Evolutionary conservation across 2,113 vertebrate species (phyloP), one percentile per base, ranked within the genome.

Genomic region (Paradoxurus hermaphroditus): DNA sequence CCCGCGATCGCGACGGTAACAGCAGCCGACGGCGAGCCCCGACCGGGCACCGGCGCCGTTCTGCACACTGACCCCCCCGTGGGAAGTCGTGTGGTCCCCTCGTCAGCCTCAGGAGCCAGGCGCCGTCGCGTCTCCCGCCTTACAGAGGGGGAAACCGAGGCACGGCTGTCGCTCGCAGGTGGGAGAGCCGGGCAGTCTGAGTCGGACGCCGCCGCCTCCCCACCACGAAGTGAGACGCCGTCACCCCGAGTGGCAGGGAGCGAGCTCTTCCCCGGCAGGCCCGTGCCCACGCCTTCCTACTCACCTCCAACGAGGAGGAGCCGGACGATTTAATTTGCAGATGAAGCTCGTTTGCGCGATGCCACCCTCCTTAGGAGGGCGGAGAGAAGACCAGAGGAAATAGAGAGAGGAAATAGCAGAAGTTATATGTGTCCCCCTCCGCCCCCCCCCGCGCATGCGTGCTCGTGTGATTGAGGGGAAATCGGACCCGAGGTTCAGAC

Each of bases 241-340:
- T 73, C 65, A 10, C 19, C 18, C 73, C 9, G 36, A 21, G 13
- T 65, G 67, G 10, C 2, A 0, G 18, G 91, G n/a, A n/a, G 23
- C 70, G 36, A 1, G 1, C 86, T 5, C 16, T 36, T 29, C 31
- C 34, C 68, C n/a, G 12, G 73, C 79, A 29, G 56, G 2, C 0
- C 95, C 90, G 90, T 73, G 85, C 97, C 95, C 86, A 10, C 29
- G 16, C 4, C 49, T 84, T 10, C 1, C 73, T 93, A 95, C 81
- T 95, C 78, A 68, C 53, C 56, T 63, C 85, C 70, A 93, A 86
- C 84, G 94, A 78, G 34, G 85, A 62, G 94, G 27, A 29, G 41
- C 49, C 84, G 92, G 97, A 93, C 68, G 93, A 97, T 97, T 97
- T 79, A 86, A 91, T 94, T 90, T 77, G 53, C 31, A 23, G 27